Base-by-base conservation (phyloP, 2,888 invertebrate species). In the Peribatodes rhomboidaria region DNA sequence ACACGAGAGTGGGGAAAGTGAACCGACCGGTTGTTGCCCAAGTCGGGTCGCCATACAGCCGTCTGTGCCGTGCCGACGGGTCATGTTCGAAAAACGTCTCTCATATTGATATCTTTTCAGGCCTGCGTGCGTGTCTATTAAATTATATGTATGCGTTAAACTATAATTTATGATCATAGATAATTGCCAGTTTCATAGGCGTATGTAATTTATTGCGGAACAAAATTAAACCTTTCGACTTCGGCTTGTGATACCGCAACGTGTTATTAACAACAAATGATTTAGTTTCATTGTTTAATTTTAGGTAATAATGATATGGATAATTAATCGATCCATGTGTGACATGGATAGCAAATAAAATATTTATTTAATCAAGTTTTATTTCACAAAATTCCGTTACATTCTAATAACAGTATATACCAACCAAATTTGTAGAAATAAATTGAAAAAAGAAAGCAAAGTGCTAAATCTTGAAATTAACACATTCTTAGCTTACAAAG, bases 1-100 rank as follows among this genome's bases (percentile, higher is more conserved):
- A 92, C 92, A 88, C 81, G 89, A 71, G 79, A 62, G 72, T 71
- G 75, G 90, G 85, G 92, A 93, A 93, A 93, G 92, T 92, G 88
- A 88, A 87, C 87, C 72, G 82, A 87, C 92, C 82, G 86, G 90
- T 90, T 84, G 73, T 91, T 89, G 81, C 75, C 83, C 83, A 90
- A 91, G 78, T 61, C 70, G 73, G 85, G 83, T 83, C 82, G 76
- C 70, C 57, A 68, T 67, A 68, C 67, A 68, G 64, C 71, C 71
- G 50, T 39, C 71, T 71, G 50, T 39, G 22, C 56, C 39, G 35
- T 27, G 22, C 35, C 33, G 35, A n/a, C 49, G 22, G 53, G 33
- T 56, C 61, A 57, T 49, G 46, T 53, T 53, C 20, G 41, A 65
- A 59, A 58, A 41, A 27, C 63, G 39, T 61, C 58, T 70, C 59